Evolutionary conservation across 1,140 invertebrate species (phyloP).

Genomic region (Andrena cerasifolii): DNA sequence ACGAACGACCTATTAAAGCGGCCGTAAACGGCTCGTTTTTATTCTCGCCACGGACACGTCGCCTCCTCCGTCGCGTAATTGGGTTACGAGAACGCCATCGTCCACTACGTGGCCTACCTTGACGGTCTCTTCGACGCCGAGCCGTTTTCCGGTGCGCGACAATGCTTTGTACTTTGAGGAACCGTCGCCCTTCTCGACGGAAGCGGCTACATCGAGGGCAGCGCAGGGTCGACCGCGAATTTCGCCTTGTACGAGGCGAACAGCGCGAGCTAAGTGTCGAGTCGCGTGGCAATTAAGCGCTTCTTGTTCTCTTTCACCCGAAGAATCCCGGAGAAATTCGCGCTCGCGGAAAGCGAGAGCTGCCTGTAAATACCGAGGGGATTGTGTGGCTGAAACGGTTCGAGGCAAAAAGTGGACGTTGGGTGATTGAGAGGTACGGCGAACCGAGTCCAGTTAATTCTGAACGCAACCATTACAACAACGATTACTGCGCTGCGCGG

Average conservation of each 20-base stretch:
- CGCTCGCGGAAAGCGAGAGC: conserved; percentile 22
- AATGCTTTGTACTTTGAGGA: conserved; percentile 38
- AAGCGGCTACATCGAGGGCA: background rate
- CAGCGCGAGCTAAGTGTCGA: background rate
- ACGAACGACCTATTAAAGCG: conserved; percentile 29
- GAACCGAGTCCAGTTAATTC: background rate
- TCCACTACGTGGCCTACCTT: conserved; percentile 12
- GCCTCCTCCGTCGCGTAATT: conserved; percentile 69
- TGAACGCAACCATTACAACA: background rate
- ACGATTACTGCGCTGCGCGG: background rate
- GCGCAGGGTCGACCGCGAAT: background rate
- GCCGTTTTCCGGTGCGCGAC: background rate
- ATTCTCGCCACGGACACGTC: conserved; percentile 53
- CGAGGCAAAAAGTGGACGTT: background rate
- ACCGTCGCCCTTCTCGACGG: conserved; percentile 5
- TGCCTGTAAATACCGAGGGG: background rate
- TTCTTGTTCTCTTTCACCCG: conserved; percentile 45
- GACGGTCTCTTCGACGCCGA: conserved; percentile 11
- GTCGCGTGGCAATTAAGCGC: background rate
- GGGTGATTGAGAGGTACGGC: background rate
- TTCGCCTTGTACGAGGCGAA: background rate
- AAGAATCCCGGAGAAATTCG: conserved; percentile 39
- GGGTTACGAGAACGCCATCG: conserved; percentile 70
- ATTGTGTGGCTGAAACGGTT: background rate
- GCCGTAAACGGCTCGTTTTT: conserved; percentile 33